Evolutionary conservation across 2,888 invertebrate species (phyloP), one percentile per base, ranked within the genome.

Genomic region (Polietes domitor): DNA sequence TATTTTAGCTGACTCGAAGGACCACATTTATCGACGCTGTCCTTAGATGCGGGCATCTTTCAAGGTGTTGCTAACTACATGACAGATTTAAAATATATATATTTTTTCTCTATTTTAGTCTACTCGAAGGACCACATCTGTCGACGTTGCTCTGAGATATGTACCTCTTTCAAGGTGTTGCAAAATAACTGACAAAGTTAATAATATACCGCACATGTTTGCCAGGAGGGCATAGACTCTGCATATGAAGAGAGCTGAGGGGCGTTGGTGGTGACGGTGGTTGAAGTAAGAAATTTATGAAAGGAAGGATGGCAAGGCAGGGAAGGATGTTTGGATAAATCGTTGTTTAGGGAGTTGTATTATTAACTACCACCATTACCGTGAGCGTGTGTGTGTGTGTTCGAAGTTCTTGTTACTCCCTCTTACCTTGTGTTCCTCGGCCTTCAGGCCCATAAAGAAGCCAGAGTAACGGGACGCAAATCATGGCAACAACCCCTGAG

Each of bases 401-500:
- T 55, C 21, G 24, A 4, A 24, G 10, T 61, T 26, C 70, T 55
- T 47, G 26, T 24, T 50, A 71, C 72, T 53, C 74, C 55, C 26
- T 53, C 19, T 50, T 10, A 19, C 7, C 28, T 2, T 26, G 26
- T 50, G 47, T 21, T 70, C 2, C 17, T 7, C 24, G 12, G 17
- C 26, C 70, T 5, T 28, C 26, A 43, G 17, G 37, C 15, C 68
- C 10, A 41, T 9, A 37, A 37, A 65, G n/a, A 32, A n/a, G n/a
- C 41, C 21, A 41, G 24, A 17, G 12, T 41, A 19, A 50, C 17
- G 53, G 53, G 47, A 32, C 12, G 28, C n/a, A 55, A 58, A 73
- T 73, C 58, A 61, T 43, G 70, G 70, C 70, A 83, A 74, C 83
- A 83, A 83, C 80, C 80, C 83, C 55, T 26, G n/a, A 47, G 61